A percentile compares a stretch with the other conserved stretches of the same genome.
These are phyloP conservation scores for Spodoptera litura DNA, from an alignment of 1,140 invertebrate species.

Conservation along the genomic window DNA sequence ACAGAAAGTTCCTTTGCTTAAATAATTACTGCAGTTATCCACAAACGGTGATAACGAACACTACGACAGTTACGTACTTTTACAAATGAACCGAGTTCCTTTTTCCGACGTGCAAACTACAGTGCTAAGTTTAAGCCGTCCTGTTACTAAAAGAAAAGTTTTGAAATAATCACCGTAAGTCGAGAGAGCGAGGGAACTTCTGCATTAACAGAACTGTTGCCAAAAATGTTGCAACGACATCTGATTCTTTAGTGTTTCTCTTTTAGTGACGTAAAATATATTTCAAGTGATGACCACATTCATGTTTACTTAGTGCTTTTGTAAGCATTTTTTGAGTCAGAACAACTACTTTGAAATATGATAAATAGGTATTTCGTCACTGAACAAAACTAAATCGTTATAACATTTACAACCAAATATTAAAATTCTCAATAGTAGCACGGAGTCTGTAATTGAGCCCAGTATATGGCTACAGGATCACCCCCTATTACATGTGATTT, in stretches of 20 bases:
- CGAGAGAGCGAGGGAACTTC: conserved; percentile 58
- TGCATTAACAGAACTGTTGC: conserved; percentile 63
- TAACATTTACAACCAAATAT: too few relatives aligned
- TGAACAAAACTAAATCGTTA: too few relatives aligned
- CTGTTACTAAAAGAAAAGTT: conserved; percentile 53
- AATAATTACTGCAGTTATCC: conserved; percentile 29
- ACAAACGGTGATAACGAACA: conserved; percentile 36
- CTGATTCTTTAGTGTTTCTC: conserved; percentile 37
- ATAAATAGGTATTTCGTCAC: too few relatives aligned
- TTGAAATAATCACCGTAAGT: conserved; percentile 53
- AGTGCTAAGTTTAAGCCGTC: conserved; percentile 38
- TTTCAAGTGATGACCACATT: conserved; percentile 16
- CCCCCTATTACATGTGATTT: too few relatives aligned
- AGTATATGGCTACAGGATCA: neutral
- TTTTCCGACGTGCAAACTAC: conserved; percentile 48
- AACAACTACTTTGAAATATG: too few relatives aligned
- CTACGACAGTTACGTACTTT: conserved; percentile 34
- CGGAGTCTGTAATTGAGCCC: too few relatives aligned
- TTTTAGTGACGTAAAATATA: conserved; percentile 46
- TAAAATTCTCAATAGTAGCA: too few relatives aligned
- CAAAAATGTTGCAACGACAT: conserved; percentile 55
- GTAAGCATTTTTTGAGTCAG: too few relatives aligned
- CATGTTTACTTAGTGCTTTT: neutral
- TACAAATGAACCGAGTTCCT: conserved; percentile 28
- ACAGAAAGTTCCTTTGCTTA: conserved; percentile 20